phyloP scores from a whole-genome alignment of 2,797 vertebrate genomes.

The Amniataba percoides region DNA sequence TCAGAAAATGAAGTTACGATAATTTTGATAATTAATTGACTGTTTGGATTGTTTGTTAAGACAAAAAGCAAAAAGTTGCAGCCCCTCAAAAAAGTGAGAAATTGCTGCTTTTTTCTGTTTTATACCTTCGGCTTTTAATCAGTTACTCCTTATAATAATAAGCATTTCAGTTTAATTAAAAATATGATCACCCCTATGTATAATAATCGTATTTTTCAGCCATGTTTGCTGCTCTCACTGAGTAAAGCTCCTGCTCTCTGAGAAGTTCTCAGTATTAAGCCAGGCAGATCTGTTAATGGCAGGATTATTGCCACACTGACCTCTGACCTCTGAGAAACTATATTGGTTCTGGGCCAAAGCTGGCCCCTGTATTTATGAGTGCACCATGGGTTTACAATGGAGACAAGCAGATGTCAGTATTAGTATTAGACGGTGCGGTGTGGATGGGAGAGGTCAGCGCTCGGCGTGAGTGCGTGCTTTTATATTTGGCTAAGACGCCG shows the following conservation, averaged over 20 bases:
- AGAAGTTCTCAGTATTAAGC: slow-evolving; percentile 44
- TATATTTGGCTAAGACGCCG: slow-evolving; percentile 75
- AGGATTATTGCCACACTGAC: slow-evolving; percentile 75
- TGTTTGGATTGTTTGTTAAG: neutral
- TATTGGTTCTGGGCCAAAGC: slow-evolving; percentile 78
- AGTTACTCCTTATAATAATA: neutral
- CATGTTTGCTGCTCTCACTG: slow-evolving; percentile 6
- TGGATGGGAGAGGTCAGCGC: slow-evolving; percentile 54
- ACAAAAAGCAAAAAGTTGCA: neutral
- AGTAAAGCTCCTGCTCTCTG: slow-evolving; percentile 11
- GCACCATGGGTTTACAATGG: slow-evolving; percentile 77
- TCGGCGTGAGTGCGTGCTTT: slow-evolving; percentile 68
- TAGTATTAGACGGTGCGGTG: slow-evolving; percentile 67
- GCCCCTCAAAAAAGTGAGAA: neutral
- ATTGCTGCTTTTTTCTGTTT: neutral
- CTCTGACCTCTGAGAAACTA: slow-evolving; percentile 75
- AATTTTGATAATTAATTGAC: neutral
- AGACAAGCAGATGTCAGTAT: slow-evolving; percentile 82
- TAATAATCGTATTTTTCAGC: neutral
- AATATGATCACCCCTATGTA: neutral
- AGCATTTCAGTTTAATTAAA: neutral
- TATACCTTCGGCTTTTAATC: neutral
- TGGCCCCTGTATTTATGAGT: slow-evolving; percentile 80
- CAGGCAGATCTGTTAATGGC: slow-evolving; percentile 70
- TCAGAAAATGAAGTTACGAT: neutral